A percentile compares a stretch with the other conserved stretches of the same genome.
These are phyloP conservation scores for Laterallus jamaicensis DNA, from an alignment of 2,113 vertebrate species.

Conservation along the genomic window DNA sequence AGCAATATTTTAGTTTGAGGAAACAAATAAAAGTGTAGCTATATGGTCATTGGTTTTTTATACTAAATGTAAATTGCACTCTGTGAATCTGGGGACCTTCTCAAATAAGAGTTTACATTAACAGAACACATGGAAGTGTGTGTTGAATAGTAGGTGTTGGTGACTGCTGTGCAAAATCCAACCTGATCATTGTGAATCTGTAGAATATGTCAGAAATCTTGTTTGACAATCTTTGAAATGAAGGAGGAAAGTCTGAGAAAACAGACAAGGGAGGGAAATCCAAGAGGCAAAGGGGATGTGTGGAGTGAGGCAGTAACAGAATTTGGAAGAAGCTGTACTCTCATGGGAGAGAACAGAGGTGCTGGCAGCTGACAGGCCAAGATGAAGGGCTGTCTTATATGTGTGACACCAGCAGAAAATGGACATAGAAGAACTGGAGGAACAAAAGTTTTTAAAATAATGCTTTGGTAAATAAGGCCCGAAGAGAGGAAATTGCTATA, in stretches of 20 bases:
- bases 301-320: background rate
- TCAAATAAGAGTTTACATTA: background rate
- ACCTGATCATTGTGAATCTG: background rate
- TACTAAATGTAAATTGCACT: background rate
- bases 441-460: background rate
- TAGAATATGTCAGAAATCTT: constrained; percentile 24
- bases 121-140: background rate
- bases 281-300: background rate
- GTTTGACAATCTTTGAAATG: background rate
- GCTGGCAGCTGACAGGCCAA: background rate
- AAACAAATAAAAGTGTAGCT: background rate
- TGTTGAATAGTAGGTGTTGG: background rate
- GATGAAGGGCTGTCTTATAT: background rate
- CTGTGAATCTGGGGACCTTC: background rate
- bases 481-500: background rate
- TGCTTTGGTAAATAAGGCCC: background rate
- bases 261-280: background rate
- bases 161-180: background rate
- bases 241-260: background rate
- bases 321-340: background rate
- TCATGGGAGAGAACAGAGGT: background rate
- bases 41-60: accelerated
- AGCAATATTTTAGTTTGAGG: background rate
- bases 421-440: background rate
- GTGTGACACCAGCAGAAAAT: background rate